A percentile compares a stretch with the other conserved stretches of the same genome.
Conservation (phyloP, 2,797 vertebrate genomes). For the Pangasius larnaudii region DNA sequence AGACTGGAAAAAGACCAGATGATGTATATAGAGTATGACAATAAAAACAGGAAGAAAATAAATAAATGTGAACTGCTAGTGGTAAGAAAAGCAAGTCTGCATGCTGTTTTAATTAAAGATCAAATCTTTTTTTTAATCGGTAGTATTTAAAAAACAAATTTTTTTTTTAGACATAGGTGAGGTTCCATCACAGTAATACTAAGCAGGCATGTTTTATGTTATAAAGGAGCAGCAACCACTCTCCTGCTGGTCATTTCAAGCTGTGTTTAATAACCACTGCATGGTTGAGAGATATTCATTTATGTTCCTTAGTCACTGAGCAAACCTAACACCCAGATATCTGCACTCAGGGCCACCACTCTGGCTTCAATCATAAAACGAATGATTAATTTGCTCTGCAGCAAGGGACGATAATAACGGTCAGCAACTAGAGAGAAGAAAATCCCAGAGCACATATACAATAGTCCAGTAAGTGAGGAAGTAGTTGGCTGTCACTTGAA, state of each 20-base stretch:
- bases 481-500: conserved; percentile 41
- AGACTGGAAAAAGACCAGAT: not conserved
- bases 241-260: conserved; percentile 52
- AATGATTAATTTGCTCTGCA: conserved; percentile 53
- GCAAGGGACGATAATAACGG: conserved; percentile 50
- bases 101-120: not conserved
- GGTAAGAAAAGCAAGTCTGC: not conserved
- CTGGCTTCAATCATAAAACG: conserved; percentile 46
- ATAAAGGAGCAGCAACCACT: conserved; percentile 39
- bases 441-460: conserved; percentile 42
- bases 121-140: not conserved
- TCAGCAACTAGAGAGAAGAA: conserved; percentile 37
- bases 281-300: conserved; percentile 57
- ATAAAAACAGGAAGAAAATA: not conserved
- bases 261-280: conserved; percentile 53
- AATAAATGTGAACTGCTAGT: not conserved
- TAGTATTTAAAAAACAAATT: not conserved
- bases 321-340: conserved; percentile 46
- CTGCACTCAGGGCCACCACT: conserved; percentile 42
- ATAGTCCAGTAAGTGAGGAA: conserved; percentile 36
- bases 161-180: not conserved
- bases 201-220: conserved; percentile 4
- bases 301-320: conserved; percentile 56
- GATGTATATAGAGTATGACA: not conserved
- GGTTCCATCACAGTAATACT: not conserved